phyloP scores from a whole-genome alignment of 2,797 vertebrate genomes.

The Coranthus polyacanthus region DNA sequence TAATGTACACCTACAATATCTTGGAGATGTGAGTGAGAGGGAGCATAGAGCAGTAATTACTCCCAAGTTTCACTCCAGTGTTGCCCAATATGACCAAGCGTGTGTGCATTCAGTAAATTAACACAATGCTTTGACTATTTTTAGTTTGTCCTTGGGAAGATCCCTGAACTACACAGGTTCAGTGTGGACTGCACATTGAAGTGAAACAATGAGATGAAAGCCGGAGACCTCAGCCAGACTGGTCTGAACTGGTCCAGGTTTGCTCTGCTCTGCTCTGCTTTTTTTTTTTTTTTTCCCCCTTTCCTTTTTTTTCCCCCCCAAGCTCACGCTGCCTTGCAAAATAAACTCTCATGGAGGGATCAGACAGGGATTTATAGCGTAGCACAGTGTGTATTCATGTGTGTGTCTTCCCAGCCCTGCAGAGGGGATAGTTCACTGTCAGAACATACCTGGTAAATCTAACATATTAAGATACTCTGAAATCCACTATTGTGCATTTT shows the following conservation, averaged over 20 bases:
- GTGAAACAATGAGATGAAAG: constrained; percentile 76
- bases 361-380: constrained; percentile 61
- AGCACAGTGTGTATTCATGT: constrained; percentile 24
- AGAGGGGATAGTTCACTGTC: background rate
- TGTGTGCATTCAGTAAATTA: background rate
- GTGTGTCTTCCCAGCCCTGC: background rate
- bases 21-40: background rate
- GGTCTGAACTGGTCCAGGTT: constrained; percentile 70
- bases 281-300: too few species aligned
- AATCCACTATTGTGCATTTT: too few species aligned
- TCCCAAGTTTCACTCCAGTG: too few species aligned
- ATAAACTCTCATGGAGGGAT: constrained; percentile 70
- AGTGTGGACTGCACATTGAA: background rate
- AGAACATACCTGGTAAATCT: background rate
- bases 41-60: constrained; percentile 8
- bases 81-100: constrained; percentile 17
- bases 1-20: constrained; percentile 7
- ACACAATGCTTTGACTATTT: constrained; percentile 5
- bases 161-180: background rate
- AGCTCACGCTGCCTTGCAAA: constrained; percentile 57
- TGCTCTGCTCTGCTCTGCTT: constrained; percentile 4
- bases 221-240: constrained; percentile 39
- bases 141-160: constrained; percentile 8
- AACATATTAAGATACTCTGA: background rate
- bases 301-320: background rate